phyloP scores from a whole-genome alignment of 2,113 vertebrate genomes.

The Pelmatolapia mariae region DNA sequence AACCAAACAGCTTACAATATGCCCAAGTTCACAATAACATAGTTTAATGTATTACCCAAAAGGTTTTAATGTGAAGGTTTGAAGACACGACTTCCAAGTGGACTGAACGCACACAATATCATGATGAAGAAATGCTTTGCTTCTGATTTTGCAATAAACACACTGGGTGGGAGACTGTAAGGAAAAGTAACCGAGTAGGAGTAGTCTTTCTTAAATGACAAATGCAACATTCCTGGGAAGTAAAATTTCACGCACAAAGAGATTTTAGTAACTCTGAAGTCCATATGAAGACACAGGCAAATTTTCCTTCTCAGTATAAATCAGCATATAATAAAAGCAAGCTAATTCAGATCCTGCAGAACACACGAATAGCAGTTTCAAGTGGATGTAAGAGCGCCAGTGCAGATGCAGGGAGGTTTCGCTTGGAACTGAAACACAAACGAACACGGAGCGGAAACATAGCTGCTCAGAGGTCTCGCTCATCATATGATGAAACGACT shows the following conservation, averaged over 20 bases:
- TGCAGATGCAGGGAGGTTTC: slow-evolving; percentile 21
- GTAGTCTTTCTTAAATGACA: background rate
- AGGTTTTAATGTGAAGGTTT: background rate
- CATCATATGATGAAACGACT: slow-evolving; percentile 29
- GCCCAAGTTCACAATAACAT: background rate
- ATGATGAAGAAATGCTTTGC: background rate
- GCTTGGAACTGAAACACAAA: background rate
- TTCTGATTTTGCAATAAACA: background rate
- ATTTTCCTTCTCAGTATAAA: background rate
- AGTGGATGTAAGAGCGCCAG: background rate
- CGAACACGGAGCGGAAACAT: slow-evolving; percentile 3
- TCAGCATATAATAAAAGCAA: background rate
- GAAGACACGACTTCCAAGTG: background rate
- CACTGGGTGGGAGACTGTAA: background rate
- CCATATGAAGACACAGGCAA: background rate
- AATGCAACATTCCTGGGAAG: background rate
- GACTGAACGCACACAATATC: background rate
- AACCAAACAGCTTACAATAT: background rate
- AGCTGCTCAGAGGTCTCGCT: background rate
- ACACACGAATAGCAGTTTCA: background rate
- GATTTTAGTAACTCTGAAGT: background rate
- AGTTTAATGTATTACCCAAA: background rate
- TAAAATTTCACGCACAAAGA: background rate
- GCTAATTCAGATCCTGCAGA: background rate
- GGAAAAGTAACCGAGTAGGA: background rate